Percentiles rank a stretch among this genome's conserved stretches.
These are phyloP conservation scores for Hydrophis major DNA, from an alignment of 2,797 vertebrate species.

Conservation along the genomic window DNA sequence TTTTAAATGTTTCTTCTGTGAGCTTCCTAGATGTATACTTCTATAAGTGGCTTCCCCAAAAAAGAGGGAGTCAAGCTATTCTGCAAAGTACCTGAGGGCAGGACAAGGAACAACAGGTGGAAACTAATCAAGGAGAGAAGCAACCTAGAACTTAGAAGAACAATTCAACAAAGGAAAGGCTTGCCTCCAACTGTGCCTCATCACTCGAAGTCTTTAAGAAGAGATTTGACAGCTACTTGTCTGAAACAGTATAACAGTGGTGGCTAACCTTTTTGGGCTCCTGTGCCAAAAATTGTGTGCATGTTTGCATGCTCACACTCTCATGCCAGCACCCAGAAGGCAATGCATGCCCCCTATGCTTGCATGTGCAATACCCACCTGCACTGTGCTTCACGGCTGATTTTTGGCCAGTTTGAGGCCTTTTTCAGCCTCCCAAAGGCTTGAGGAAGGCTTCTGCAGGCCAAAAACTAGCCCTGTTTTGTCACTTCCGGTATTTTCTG, in stretches of 20 bases:
- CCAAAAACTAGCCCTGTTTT: no score
- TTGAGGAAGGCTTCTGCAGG: no score
- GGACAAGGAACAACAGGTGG: not conserved
- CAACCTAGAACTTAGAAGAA: not conserved
- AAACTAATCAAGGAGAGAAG: not conserved
- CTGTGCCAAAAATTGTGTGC: no score
- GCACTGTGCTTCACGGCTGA: no score
- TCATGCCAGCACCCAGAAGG: no score
- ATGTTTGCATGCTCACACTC: no score
- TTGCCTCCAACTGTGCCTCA: not conserved
- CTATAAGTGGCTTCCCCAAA: not conserved
- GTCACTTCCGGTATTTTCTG: no score
- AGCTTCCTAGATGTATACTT: slow-evolving; percentile 1
- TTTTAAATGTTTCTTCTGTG: slow-evolving; percentile 44
- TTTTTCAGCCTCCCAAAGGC: no score
- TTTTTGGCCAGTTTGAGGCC: no score
- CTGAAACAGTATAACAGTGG: not conserved
- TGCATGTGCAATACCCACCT: no score
- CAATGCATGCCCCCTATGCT: no score
- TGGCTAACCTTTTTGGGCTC: no score
- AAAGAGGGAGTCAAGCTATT: fast-evolving
- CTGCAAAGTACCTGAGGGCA: not conserved
- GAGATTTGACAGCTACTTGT: not conserved
- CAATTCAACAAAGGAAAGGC: not conserved
- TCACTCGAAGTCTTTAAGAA: not conserved